Conservation (phyloP, 2,113 vertebrate species). For the Aspiorhynchus laticeps region DNA sequence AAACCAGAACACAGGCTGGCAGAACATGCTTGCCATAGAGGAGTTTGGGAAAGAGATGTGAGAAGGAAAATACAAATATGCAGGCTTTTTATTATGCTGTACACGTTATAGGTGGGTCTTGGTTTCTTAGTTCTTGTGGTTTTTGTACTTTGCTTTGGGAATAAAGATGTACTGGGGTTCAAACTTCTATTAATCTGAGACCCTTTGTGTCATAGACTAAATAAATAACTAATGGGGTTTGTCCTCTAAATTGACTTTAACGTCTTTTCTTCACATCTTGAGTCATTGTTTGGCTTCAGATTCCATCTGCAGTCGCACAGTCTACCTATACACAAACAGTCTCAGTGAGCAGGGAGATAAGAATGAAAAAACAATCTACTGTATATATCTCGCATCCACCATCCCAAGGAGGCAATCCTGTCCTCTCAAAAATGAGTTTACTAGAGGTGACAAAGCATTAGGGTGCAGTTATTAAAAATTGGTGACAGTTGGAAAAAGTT, state of each 20-base stretch:
- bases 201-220: not conserved
- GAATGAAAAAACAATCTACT: not conserved
- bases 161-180: not conserved
- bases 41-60: not conserved
- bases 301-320: slow-evolving; percentile 13
- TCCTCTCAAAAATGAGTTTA: not conserved
- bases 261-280: slow-evolving; percentile 26
- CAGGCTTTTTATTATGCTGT: not conserved
- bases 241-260: slow-evolving; percentile 9
- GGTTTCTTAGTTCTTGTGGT: not conserved
- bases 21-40: not conserved
- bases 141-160: not conserved
- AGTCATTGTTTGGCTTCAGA: slow-evolving; percentile 1
- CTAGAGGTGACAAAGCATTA: not conserved
- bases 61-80: not conserved
- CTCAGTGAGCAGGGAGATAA: not conserved
- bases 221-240: slow-evolving; percentile 10
- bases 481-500: not conserved
- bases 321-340: slow-evolving; percentile 18
- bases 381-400: not conserved
- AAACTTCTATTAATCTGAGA: slow-evolving; percentile 2
- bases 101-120: not conserved
- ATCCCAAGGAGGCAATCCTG: not conserved
- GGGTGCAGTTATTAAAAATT: not conserved
- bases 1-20: not conserved